Conservation (phyloP, 2,113 vertebrate genomes). For the Nyctibius bracteatus region DNA sequence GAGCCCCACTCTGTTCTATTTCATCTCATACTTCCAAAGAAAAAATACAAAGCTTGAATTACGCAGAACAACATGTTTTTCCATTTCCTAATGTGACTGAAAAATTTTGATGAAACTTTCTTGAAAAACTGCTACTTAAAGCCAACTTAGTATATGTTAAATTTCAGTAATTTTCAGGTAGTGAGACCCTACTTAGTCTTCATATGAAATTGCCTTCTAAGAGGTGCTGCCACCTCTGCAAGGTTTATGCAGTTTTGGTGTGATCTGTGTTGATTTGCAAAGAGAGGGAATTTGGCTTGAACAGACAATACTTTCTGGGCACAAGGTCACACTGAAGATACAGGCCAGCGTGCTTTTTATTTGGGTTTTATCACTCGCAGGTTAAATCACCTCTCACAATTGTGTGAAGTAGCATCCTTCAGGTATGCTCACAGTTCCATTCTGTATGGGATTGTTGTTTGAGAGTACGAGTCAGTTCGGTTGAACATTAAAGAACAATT, state of each 20-base stretch:
- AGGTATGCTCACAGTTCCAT: neutral
- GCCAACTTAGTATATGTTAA: neutral
- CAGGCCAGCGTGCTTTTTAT: neutral
- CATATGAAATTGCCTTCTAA: neutral
- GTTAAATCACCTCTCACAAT: neutral
- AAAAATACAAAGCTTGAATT: neutral
- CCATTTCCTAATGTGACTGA: neutral
- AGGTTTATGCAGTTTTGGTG: neutral
- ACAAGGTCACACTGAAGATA: too few relatives aligned
- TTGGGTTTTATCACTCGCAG: neutral
- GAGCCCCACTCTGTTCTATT: neutral
- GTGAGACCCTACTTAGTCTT: neutral
- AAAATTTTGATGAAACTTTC: neutral
- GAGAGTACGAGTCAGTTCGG: neutral
- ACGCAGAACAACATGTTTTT: neutral
- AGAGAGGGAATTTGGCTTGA: neutral
- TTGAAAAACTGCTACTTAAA: neutral
- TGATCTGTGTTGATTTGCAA: neutral
- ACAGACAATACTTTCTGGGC: neutral
- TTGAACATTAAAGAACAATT: neutral
- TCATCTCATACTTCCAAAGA: neutral
- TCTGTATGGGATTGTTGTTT: neutral
- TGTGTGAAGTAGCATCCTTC: neutral
- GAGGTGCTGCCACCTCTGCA: neutral
- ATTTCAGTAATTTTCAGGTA: neutral